These are phyloP conservation scores for Prionailurus viverrinus DNA, from an alignment of 2,113 vertebrate genomes.

Conservation along the genomic window DNA sequence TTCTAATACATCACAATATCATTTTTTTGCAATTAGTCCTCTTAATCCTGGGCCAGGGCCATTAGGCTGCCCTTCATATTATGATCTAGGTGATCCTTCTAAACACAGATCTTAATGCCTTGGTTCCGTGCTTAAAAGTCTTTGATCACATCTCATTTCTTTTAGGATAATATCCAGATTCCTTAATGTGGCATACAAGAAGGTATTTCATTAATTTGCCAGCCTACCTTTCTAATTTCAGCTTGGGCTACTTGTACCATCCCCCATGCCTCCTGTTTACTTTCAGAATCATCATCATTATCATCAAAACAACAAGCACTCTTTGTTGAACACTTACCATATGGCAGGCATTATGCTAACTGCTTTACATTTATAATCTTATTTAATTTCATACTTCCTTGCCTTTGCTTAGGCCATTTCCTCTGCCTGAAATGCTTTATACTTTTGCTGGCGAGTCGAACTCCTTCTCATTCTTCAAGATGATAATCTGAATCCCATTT, in stretches of 20 bases:
- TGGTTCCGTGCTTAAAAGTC: constrained; percentile 12
- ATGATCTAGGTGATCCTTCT: not conserved
- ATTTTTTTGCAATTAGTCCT: not conserved
- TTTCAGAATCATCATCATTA: not conserved
- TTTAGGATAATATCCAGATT: not conserved
- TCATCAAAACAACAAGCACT: not conserved
- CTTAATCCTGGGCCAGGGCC: not conserved
- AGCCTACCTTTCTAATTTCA: not conserved
- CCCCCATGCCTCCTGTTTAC: not conserved
- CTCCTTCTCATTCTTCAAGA: constrained; percentile 6
- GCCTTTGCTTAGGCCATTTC: constrained; percentile 7
- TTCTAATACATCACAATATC: not conserved
- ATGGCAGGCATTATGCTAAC: not conserved
- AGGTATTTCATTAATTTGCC: not conserved
- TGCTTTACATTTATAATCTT: not conserved
- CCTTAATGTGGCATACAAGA: not conserved
- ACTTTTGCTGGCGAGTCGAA: not conserved
- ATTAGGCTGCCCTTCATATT: not conserved
- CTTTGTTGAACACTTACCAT: not conserved
- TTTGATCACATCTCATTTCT: constrained; percentile 11
- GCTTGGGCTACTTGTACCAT: not conserved
- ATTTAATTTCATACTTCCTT: constrained; percentile 17
- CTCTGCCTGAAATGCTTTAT: constrained; percentile 43
- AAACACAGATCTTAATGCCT: not conserved
- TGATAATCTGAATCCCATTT: constrained; percentile 9